Evolutionary conservation across 2,888 invertebrate species (phyloP), one percentile per base, ranked within the genome.

Genomic region (Drosophila paramelanica): DNA sequence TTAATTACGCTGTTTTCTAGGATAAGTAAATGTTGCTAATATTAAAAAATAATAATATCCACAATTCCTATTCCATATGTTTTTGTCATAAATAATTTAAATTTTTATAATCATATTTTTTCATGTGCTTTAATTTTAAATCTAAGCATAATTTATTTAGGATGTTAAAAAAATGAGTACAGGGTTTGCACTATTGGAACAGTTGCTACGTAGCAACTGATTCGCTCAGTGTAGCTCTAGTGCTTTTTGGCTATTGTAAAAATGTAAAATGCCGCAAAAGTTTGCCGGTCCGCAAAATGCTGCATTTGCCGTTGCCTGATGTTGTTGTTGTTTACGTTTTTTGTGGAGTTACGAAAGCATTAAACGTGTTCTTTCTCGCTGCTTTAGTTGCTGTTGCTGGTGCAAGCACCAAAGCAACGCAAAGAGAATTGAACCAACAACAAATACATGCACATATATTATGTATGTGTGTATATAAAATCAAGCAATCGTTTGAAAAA

Each of bases 161-260:
- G 7, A 31, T 1, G 27, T 17, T 17, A 17, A 2, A 31, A 10
- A 31, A 31, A 10, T 10, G 8, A 10, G 31, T 31, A 31, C 31
- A 31, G 10, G 31, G 31, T 31, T 10, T 31, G 31, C 3, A 31
- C 31, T 31, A 31, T 8, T 3, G 10, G 31, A 31, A 31, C 31
- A 8, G 31, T 8, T 8, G 7, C 31, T 10, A 11, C 27, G 13
- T 27, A 17, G 23, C 14, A 38, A 17, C 13, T 2, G 10, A 2
- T n/a, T 60, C 27, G 52, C 49, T 41, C 39, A 68, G 68, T 71
- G 64, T 53, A 61, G n/a, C n/a, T 10, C 14, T 13, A 50, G n/a
- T 20, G 8, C 42, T n/a, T 10, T 27, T 46, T 31, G 31, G 31
- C 31, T 31, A 31, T 31, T 31, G 31, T 10, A 3, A 23, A 23